Evolutionary conservation across 2,113 vertebrate genomes (phyloP).

Genomic region (Vanacampus margaritifer): DNA sequence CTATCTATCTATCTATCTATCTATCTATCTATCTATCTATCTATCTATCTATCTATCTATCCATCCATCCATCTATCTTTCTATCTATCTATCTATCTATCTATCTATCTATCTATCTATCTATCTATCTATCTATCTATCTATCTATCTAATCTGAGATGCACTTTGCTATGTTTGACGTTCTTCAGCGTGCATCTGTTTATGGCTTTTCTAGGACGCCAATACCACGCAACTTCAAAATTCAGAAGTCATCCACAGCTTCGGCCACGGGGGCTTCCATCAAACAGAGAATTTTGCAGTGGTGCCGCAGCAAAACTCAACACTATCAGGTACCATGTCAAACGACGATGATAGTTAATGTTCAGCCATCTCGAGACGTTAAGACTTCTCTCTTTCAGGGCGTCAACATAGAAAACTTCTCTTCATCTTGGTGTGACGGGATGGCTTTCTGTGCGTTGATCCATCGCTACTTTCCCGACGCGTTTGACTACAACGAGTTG

Average conservation of each 20-base stretch:
- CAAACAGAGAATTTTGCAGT: constrained; percentile 77
- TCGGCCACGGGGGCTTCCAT: constrained; percentile 64
- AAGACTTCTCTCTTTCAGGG: constrained; percentile 49
- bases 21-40: background rate
- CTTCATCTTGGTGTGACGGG: constrained; percentile 74
- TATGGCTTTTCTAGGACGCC: constrained; percentile 58
- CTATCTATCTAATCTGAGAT: no score
- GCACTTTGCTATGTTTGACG: background rate
- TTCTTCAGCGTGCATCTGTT: background rate
- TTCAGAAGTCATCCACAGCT: constrained; percentile 64
- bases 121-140: no score
- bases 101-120: no score
- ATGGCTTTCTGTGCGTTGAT: constrained; percentile 76
- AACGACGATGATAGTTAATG: background rate
- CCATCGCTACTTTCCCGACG: constrained; percentile 74
- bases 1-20: background rate
- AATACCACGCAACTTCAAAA: constrained; percentile 67
- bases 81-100: no score
- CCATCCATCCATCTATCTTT: background rate
- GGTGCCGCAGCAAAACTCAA: constrained; percentile 74
- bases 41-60: background rate
- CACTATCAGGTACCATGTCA: constrained; percentile 62
- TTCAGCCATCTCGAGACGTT: background rate
- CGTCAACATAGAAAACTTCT: constrained; percentile 76
- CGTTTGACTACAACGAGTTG: constrained; percentile 73